Evolutionary conservation across 2,113 vertebrate genomes (phyloP).

Genomic region (Hoplias malabaricus): DNA sequence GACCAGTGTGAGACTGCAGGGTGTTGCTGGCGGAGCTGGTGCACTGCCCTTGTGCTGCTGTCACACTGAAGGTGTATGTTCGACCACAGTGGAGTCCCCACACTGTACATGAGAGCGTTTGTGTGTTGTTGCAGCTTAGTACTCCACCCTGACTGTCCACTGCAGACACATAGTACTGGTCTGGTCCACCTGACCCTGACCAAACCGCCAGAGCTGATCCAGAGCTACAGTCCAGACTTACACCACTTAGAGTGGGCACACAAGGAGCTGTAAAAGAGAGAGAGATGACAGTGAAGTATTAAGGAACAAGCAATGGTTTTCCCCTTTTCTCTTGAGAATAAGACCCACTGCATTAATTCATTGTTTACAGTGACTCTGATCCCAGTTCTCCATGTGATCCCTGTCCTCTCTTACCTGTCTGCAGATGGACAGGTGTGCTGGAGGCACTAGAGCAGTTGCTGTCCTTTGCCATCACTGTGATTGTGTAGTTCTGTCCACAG

Average conservation of each 20-base stretch:
- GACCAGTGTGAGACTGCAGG: slow-evolving; percentile 43
- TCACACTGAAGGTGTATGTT: slow-evolving; percentile 45
- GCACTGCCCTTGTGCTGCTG: slow-evolving; percentile 41
- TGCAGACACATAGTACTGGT: slow-evolving; percentile 32
- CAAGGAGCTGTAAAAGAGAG: slow-evolving; percentile 46
- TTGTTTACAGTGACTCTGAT: too few relatives aligned
- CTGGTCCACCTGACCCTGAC: slow-evolving; percentile 16
- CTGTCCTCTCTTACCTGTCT: too few relatives aligned
- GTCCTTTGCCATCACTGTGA: too few relatives aligned
- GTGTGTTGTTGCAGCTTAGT: slow-evolving; percentile 31
- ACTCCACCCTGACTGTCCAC: slow-evolving; percentile 24
- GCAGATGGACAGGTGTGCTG: too few relatives aligned
- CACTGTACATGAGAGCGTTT: slow-evolving; percentile 42
- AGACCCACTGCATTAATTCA: too few relatives aligned
- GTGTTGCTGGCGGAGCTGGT: slow-evolving; percentile 37
- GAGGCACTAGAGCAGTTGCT: too few relatives aligned
- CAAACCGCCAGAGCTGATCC: slow-evolving; percentile 48
- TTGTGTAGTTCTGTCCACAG: too few relatives aligned
- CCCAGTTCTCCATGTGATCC: too few relatives aligned
- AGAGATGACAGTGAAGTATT: background rate
- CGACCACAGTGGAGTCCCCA: slow-evolving; percentile 52
- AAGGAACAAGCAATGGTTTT: too few relatives aligned
- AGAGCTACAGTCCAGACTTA: slow-evolving; percentile 41
- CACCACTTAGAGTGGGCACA: slow-evolving; percentile 28
- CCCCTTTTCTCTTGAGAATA: too few relatives aligned